Evolutionary conservation across 2,113 vertebrate species (phyloP).

Genomic region (Nibea albiflora): DNA sequence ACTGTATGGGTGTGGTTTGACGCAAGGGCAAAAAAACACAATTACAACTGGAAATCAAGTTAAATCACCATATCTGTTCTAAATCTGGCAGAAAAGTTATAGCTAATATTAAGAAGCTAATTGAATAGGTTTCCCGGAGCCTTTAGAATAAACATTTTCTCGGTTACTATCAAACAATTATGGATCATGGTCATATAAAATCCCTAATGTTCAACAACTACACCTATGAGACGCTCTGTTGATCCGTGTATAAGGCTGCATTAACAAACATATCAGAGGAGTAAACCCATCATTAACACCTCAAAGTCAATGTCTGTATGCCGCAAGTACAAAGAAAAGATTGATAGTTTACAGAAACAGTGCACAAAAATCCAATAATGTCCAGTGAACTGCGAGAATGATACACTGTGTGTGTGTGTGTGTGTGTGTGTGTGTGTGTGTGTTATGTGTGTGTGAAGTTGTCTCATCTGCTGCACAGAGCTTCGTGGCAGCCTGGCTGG

Average conservation of each 20-base stretch:
- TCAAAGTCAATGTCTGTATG: conserved; percentile 19
- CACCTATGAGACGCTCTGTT: not conserved
- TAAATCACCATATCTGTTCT: not conserved
- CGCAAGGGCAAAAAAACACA: not conserved
- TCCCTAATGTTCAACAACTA: not conserved
- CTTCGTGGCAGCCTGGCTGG: conserved; percentile 45
- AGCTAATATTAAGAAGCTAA: not conserved
- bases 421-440: conserved; percentile 34
- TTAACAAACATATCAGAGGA: conserved; percentile 10
- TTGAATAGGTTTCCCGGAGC: not conserved
- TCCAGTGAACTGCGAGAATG: conserved; percentile 30
- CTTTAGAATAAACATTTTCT: not conserved
- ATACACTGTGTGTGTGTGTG: conserved; percentile 15
- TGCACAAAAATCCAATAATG: conserved; percentile 47
- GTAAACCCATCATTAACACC: not conserved
- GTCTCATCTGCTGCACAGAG: conserved; percentile 54
- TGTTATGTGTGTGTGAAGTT: conserved; percentile 12
- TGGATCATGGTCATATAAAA: not conserved
- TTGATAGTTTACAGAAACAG: conserved; percentile 35
- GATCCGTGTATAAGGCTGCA: not conserved
- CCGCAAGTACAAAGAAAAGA: conserved; percentile 16
- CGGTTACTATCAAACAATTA: not conserved
- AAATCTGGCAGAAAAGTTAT: not conserved
- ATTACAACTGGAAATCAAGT: not conserved
- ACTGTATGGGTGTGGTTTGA: not conserved